Conservation (phyloP, 64 coral and sea anemone genomes). For the Montipora sp. region DNA sequence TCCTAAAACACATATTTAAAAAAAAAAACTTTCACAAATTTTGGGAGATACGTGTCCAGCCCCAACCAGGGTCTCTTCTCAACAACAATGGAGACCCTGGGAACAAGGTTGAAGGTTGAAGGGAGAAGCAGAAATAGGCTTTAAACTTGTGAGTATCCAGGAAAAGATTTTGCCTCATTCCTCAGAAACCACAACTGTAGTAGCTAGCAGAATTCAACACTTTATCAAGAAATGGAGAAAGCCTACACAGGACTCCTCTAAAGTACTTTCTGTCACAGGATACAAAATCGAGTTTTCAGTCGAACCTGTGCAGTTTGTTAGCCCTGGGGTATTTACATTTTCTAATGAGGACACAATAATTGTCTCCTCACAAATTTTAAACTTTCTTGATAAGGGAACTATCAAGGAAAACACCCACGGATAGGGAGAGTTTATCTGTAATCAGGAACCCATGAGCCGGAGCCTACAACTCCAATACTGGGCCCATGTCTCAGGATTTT, state of each 20-base stretch:
- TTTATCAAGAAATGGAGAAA: conserved; percentile 26
- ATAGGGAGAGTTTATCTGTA: conserved; percentile 15
- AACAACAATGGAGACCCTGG: too few relatives aligned
- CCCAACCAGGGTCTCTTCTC: too few relatives aligned
- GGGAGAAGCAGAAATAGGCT: neutral
- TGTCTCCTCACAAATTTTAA: conserved; percentile 6
- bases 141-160: neutral
- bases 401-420: neutral
- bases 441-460: neutral
- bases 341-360: neutral
- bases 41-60: neutral
- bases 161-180: conserved; percentile 17
- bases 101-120: neutral
- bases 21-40: neutral
- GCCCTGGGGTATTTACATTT: neutral
- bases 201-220: conserved; percentile 29
- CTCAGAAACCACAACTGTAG: neutral
- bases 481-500: too few relatives aligned
- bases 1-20: conserved; percentile 9
- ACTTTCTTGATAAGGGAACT: neutral
- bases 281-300: conserved; percentile 40
- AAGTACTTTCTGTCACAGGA: conserved; percentile 44
- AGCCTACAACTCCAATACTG: too few relatives aligned
- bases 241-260: conserved; percentile 32
- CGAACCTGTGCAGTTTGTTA: conserved; percentile 22